phyloP scores from a whole-genome alignment of 2,113 vertebrate genomes.

The Galemys pyrenaicus region DNA sequence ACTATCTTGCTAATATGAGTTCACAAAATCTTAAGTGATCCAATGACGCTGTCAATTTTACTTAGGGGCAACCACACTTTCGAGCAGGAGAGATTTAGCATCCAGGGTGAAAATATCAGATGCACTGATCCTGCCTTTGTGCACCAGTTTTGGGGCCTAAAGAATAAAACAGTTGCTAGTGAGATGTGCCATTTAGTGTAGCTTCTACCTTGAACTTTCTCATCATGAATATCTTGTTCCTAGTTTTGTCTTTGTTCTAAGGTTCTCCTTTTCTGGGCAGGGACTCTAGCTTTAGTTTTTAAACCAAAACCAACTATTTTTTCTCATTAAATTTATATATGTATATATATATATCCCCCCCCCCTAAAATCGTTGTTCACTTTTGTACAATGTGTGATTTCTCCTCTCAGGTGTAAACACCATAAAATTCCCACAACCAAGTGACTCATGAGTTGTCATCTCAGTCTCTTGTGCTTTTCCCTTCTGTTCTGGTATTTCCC shows the following conservation, averaged over 20 bases:
- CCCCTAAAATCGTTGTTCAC: too few species aligned
- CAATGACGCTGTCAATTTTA: background rate
- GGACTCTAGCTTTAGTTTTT: background rate
- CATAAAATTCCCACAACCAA: too few species aligned
- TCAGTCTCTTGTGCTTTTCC: too few species aligned
- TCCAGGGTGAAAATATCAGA: background rate
- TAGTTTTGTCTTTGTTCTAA: constrained; percentile 18
- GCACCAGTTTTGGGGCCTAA: background rate
- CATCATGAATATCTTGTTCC: background rate
- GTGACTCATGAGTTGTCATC: too few species aligned
- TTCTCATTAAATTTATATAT: too few species aligned
- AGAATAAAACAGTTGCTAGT: background rate
- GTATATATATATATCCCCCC: too few species aligned
- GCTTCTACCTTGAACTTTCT: background rate
- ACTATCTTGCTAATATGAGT: background rate
- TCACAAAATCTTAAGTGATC: background rate
- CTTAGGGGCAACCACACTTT: background rate
- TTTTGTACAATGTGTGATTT: too few species aligned
- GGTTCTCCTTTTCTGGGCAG: background rate
- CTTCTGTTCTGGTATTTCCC: too few species aligned
- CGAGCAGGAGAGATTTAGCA: background rate
- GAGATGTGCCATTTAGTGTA: background rate
- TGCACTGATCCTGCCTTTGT: background rate
- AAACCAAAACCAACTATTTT: background rate
- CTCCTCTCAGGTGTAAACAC: too few species aligned